Evolutionary conservation across 2,888 invertebrate species (phyloP), one percentile per base, ranked within the genome.

Genomic region (Carabus problematicus): DNA sequence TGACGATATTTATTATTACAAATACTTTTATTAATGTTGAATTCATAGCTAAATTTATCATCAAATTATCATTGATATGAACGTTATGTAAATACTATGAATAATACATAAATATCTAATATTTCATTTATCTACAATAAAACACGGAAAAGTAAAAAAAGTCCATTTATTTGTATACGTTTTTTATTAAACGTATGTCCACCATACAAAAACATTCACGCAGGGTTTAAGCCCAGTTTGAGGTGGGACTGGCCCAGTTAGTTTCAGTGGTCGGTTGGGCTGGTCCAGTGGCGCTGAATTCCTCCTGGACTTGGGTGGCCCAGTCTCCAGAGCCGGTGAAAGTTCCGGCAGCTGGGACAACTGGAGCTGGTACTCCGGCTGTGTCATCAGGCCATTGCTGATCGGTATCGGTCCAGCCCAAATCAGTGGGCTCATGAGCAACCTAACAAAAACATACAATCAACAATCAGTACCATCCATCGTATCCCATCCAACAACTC

Each of bases 191-290:
- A 56, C 66, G 66, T 58, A 60, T n/a, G 18, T 12, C n/a, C 14
- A 59, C 19, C 49, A 41, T 62, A 43, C 29, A 66, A 56, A 56
- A 12, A 55, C 7, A 56, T 29, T 49, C 39, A 9, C 11, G 47
- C 16, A 40, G 9, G 60, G 19, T 71, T 74, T 83, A 84, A 76
- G 82, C 84, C 87, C 87, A 87, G 78, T 87, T 87, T 72, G 84
- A 83, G 42, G 84, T 81, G 49, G 87, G 82, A 71, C 87, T 86
- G 72, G 88, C 88, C 89, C 89, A 89, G 55, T 86, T 87, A 6
- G 87, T 85, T 3, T 85, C 75, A 72, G 77, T 41, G 6, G 76
- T 52, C 29, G 79, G 61, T 39, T 80, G 74, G 0, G 85, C 85
- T 78, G 0, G 84, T 77, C 82, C 78, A 4, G 83, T 78, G 0